Evolutionary conservation across 35 echinoderm and acorn worm species (phyloP), one percentile per base, ranked within the genome.

Genomic region (Amphiura filiformis): DNA sequence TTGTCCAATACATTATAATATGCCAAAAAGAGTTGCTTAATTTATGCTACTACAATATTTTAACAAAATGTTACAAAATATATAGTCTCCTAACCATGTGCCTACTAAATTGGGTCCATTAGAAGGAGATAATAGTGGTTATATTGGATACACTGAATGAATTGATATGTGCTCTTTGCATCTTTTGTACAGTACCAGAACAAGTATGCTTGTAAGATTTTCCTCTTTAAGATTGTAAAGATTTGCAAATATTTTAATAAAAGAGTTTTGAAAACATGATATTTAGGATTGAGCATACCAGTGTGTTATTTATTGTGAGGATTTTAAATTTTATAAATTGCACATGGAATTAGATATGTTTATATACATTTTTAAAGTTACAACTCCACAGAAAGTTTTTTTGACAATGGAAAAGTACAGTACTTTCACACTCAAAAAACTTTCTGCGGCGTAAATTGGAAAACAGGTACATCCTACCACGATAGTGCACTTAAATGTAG

Each of bases 171-270:
- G 65, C 65, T 65, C 65, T 85, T 85, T 36, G 75, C 31, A 85
- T 64, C 39, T 85, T 85, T 85, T 85, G 83, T 85, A 85, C 83
- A 85, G 83, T 85, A 85, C 83, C 56, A 57, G 83, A 65, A 85
- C n/a, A 76, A 65, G 83, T 85, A 85, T 23, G 65, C 44, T 36
- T 57, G 38, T 85, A 57, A 70, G 61, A 85, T 85, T 56, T 56
- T 57, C 44, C 56, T 56, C 83, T 85, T 85, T 64, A 56, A 85
- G 36, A 85, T 57, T 85, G 83, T 85, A 85, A 34, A 85, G 64
- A 85, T 33, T 85, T 85, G 49, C 65, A 34, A 64, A 76, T 85
- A 85, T 84, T 85, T 85, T 85, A 65, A 85, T 65, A 85, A 85
- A 65, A 85, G 65, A 85, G 83, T 85, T 85, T 56, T 65, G 56